Percentiles rank a stretch among this genome's conserved stretches.
phyloP scores from a whole-genome alignment of 1,140 invertebrate genomes.

The Bombus sylvicola region DNA sequence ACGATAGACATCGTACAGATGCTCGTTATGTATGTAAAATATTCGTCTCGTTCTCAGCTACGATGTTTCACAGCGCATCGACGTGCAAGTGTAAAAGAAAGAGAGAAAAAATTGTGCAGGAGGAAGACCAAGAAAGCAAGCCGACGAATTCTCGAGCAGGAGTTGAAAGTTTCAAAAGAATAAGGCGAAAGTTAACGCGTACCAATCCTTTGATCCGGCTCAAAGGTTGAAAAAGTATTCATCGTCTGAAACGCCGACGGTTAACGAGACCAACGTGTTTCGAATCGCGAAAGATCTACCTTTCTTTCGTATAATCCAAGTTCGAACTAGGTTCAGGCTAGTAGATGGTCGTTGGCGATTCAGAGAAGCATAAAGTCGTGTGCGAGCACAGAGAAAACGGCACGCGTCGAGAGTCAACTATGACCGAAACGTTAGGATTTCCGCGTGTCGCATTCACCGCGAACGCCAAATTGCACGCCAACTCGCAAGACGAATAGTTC shows the following conservation, averaged over 20 bases:
- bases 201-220: slow-evolving; percentile 21
- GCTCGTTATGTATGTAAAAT: no score
- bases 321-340: neutral
- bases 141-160: neutral
- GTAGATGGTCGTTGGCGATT: neutral
- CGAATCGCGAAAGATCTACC: neutral
- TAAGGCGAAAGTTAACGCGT: slow-evolving; percentile 20
- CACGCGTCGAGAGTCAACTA: slow-evolving; percentile 32
- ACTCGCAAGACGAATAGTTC: slow-evolving; percentile 71
- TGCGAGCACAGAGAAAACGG: neutral
- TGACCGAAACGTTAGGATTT: slow-evolving; percentile 57
- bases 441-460: slow-evolving; percentile 47
- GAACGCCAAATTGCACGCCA: slow-evolving; percentile 66
- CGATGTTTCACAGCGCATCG: neutral
- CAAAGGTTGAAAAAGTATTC: neutral
- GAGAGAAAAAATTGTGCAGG: no score
- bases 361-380: neutral
- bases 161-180: slow-evolving; percentile 17
- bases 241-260: neutral
- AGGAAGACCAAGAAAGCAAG: neutral
- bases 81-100: neutral
- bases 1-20: no score
- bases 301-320: neutral
- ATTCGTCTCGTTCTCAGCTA: no score
- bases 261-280: slow-evolving; percentile 8